Evolutionary conservation across 2,888 invertebrate species (phyloP), one percentile per base, ranked within the genome.

Genomic region (Nebria brevicollis): DNA sequence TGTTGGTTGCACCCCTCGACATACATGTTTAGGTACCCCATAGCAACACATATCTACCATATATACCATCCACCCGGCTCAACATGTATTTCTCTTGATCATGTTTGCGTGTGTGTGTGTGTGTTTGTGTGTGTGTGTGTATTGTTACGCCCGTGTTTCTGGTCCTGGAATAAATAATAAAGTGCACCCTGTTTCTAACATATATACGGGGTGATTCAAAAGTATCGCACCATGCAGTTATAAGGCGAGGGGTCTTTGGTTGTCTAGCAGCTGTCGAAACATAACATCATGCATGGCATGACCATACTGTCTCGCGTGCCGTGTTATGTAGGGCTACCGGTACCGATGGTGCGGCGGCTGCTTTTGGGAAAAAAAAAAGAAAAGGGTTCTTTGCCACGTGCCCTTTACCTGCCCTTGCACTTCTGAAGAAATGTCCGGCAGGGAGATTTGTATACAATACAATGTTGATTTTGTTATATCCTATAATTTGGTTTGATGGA

Each of bases 171-270:
- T 54, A 54, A 54, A 54, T 54, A 54, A 54, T 54, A 54, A 54
- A 54, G 54, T 54, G 54, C 54, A 54, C 54, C 54, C 54, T 54
- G 54, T 54, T 54, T 54, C 54, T 54, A 54, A 54, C 54, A 54
- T 54, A 54, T 54, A 54, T 54, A 54, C 54, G 54, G 54, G 54
- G 54, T 6, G 54, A 54, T 54, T 54, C 54, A 54, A 54, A 54
- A 54, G 54, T 54, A 54, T 54, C 54, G 54, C 54, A 54, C 54
- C 54, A 54, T 54, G 54, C 54, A 11, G 34, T 34, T 34, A 34
- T 34, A 34, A 11, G 54, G 54, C 54, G 54, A 54, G 54, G 54
- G 54, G 54, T 54, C 54, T 8, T 13, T 54, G 54, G 54, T 54
- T 54, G 54, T 54, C 54, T 54, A 13, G 54, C 54, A 54, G 54